Evolutionary conservation across 1,140 invertebrate species (phyloP).

Genomic region (Zaprionus taronus): DNA sequence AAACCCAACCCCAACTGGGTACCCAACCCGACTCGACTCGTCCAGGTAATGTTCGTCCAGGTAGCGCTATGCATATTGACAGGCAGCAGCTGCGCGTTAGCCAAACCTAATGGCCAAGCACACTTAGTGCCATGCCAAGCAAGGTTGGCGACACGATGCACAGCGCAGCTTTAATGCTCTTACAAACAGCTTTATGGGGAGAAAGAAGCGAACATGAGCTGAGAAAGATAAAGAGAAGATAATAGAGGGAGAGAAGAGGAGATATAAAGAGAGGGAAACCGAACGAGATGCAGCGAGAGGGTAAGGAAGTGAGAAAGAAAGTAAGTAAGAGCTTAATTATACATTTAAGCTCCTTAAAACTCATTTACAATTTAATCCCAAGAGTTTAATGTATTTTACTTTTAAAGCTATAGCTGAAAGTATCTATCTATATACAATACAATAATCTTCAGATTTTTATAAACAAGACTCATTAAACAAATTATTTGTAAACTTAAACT

Average conservation of each 20-base stretch:
- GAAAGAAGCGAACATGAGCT: neutral
- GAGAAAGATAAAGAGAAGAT: neutral
- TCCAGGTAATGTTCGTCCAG: conserved; percentile 1
- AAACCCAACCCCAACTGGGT: neutral
- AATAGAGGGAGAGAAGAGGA: neutral
- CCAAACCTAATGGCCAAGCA: conserved; percentile 43
- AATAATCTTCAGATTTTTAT: too few species aligned
- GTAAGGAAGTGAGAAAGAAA: too few species aligned
- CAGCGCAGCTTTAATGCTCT: conserved; percentile 26
- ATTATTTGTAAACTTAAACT: too few species aligned
- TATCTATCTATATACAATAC: too few species aligned
- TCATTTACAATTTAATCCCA: neutral
- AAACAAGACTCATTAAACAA: too few species aligned
- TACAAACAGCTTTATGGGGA: neutral
- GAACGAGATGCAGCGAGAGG: too few species aligned
- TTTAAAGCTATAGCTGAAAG: too few species aligned
- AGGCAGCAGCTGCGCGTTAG: conserved; percentile 38
- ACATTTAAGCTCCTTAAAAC: neutral
- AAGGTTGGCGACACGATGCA: neutral
- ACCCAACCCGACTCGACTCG: neutral
- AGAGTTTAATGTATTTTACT: too few species aligned
- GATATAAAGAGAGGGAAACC: too few species aligned
- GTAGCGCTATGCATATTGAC: conserved; percentile 26
- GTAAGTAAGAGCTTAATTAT: too few species aligned
- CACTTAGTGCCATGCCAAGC: conserved; percentile 35